Base-by-base conservation (phyloP, 2,113 vertebrate species). In the Calidris pygmaea region DNA sequence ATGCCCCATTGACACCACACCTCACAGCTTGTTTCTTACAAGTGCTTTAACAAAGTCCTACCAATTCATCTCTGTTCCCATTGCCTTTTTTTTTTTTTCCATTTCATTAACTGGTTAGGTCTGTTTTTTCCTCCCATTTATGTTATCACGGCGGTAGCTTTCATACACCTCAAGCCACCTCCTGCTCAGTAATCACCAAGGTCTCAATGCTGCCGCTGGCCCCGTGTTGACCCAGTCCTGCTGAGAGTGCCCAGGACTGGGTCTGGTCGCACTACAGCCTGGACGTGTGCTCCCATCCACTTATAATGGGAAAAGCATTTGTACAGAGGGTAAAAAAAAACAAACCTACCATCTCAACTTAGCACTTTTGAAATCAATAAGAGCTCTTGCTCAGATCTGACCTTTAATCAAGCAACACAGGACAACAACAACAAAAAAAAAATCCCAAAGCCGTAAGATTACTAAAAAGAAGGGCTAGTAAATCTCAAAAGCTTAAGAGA, bases 81-180 rank as follows among this genome's bases (percentile, higher is more conserved):
- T 39, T 83, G 27, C 48, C 43, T 80, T 94, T 73, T 58, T 24
- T 14, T 65, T 47, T 84, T 94, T 79, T 60, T 9, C 66, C 58
- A 67, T 56, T 95, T 66, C 55, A 83, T 94, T 96, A 73, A 74
- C 66, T 67, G 21, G 89, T 89, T 85, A 87, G 37, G 35, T 79
- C 84, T 79, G 41, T 0, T 6, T 75, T 92, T 62, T 7, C 6
- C 15, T 30, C 27, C 32, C 71, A 35, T 62, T 78, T 70, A 43
- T n/a, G 13, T 83, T 74, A 82, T 70, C 53, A 11, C 24, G 2
- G 58, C 10, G 2, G 81, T 43, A 76, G 63, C 30, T 85, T 91
- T 67, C 58, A 59, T 39, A 66, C 5, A 59, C n/a, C 50, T 89
- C 81, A 70, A 87, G 62, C 77, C 74, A 68, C 65, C 66, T 80